Conservation (phyloP, 2,888 invertebrate genomes). For the Athetis lepigone region DNA sequence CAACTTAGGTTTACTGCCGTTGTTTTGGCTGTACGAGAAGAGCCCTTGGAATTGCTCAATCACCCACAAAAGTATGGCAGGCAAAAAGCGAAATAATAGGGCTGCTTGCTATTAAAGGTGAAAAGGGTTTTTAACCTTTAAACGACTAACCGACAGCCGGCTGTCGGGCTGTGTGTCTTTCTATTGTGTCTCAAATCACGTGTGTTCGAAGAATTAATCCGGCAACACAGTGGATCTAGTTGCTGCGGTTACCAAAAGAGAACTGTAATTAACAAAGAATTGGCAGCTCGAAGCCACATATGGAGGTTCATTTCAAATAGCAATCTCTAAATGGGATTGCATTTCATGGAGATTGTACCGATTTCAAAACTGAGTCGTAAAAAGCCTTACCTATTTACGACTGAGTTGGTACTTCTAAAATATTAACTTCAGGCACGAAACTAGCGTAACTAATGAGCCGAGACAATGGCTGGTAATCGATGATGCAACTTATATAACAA, state of each 20-base stretch:
- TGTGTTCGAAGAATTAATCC: no score
- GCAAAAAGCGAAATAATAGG: constrained; percentile 1
- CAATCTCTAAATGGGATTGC: neutral
- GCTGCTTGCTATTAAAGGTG: neutral
- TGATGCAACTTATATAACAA: constrained; percentile 22
- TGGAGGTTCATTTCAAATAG: neutral
- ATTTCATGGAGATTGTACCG: constrained; percentile 7
- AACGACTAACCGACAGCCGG: no score
- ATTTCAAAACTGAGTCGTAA: neutral
- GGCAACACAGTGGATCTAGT: neutral
- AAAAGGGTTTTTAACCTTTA: constrained; percentile 10
- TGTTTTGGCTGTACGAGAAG: neutral
- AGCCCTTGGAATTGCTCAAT: neutral
- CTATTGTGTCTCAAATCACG: no score
- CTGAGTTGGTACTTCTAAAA: neutral
- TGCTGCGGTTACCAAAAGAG: neutral
- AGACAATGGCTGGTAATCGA: constrained; percentile 22
- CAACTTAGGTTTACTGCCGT: no score
- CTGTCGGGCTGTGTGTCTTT: no score
- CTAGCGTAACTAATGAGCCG: constrained; percentile 33
- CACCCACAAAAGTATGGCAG: neutral
- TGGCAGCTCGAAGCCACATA: neutral
- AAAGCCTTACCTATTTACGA: no score
- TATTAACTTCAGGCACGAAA: neutral
- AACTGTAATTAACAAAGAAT: constrained; percentile 15